A percentile compares a stretch with the other conserved stretches of the same genome.
phyloP scores from a whole-genome alignment of 2,113 vertebrate genomes.

The Tympanuchus pallidicinctus region DNA sequence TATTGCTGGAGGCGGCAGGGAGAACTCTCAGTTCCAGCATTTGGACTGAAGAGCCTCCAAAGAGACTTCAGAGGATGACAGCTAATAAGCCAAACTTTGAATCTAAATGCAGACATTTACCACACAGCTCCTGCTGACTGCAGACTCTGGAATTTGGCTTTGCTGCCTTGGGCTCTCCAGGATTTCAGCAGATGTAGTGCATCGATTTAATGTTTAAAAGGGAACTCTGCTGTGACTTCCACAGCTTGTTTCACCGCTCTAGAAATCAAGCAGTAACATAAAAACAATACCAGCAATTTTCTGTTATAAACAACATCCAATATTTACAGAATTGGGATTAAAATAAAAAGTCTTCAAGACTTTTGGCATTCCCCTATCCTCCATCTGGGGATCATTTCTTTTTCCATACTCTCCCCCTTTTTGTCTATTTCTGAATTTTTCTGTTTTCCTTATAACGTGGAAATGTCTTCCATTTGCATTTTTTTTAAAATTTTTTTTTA shows the following conservation, averaged over 20 bases:
- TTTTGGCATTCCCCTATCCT: conserved; percentile 54
- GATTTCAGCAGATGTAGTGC: conserved; percentile 70
- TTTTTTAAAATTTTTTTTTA: not conserved
- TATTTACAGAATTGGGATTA: conserved; percentile 70
- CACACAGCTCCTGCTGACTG: conserved; percentile 36
- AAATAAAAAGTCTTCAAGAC: conserved; percentile 50
- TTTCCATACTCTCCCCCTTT: conserved; percentile 33
- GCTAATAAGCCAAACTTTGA: conserved; percentile 39
- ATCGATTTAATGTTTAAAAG: conserved; percentile 69
- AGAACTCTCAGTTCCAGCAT: not conserved
- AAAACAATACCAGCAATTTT: conserved; percentile 70
- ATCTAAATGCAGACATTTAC: conserved; percentile 37
- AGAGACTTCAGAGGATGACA: conserved; percentile 19
- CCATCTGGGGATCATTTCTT: conserved; percentile 56
- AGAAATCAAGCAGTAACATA: conserved; percentile 61
- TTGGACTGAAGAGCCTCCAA: conserved; percentile 9
- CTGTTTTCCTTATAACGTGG: not conserved
- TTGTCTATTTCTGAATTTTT: conserved; percentile 30
- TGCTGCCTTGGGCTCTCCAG: conserved; percentile 55
- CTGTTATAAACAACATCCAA: conserved; percentile 68
- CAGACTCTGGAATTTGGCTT: conserved; percentile 65
- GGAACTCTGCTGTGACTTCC: conserved; percentile 68
- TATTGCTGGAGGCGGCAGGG: not conserved
- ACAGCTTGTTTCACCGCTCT: conserved; percentile 67
- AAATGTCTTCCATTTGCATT: not conserved